These are phyloP conservation scores for Pedionomus torquatus DNA, from an alignment of 2,113 vertebrate species.

Conservation along the genomic window DNA sequence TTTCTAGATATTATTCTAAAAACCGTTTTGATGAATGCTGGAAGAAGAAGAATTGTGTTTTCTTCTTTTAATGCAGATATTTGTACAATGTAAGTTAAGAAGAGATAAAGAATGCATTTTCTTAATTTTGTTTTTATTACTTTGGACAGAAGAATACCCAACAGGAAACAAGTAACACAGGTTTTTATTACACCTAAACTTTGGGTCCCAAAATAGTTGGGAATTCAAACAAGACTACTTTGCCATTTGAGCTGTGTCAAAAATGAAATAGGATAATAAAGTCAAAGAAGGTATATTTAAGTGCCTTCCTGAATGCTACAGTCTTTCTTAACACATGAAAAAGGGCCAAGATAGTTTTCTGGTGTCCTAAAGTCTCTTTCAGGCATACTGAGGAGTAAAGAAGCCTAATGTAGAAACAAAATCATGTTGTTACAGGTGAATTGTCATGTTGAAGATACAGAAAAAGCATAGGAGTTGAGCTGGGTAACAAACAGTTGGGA, in stretches of 20 bases:
- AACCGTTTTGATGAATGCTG: constrained; percentile 88
- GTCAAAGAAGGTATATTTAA: background rate
- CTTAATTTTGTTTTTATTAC: background rate
- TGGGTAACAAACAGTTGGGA: background rate
- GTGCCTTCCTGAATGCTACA: background rate
- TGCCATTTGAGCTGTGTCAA: background rate
- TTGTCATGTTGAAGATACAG: background rate
- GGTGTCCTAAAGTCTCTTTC: background rate
- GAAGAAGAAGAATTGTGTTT: constrained; percentile 89
- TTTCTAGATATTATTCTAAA: constrained; percentile 92
- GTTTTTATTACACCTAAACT: background rate
- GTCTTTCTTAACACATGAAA: background rate
- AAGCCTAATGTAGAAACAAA: background rate
- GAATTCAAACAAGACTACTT: background rate
- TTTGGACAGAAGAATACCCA: background rate
- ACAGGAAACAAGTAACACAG: background rate
- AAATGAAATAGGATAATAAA: background rate
- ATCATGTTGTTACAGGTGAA: background rate
- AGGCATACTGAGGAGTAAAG: background rate
- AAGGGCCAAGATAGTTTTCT: background rate
- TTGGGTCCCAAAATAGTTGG: background rate
- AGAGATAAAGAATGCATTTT: background rate
- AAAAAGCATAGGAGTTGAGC: background rate
- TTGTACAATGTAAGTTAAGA: constrained; percentile 91
- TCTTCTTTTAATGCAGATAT: constrained; percentile 96